Evolutionary conservation across 2,113 vertebrate species (phyloP), one percentile per base, ranked within the genome.

Genomic region (Machaerirhynchus nigripectus): DNA sequence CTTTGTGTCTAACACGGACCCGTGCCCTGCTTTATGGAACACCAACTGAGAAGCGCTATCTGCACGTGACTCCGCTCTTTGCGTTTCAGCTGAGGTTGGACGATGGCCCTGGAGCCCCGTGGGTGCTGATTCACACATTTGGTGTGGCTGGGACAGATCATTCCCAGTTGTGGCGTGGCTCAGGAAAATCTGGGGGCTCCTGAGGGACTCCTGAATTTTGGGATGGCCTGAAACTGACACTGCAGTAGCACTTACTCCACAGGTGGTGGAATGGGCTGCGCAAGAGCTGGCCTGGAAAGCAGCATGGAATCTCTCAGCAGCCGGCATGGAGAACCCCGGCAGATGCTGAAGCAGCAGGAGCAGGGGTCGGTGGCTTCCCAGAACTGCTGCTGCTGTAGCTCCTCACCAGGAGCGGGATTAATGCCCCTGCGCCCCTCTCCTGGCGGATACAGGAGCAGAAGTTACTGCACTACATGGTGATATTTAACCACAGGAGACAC

Each of bases 291-390:
- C 24, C 13, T 9, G 65, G 59, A 8, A 35, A 44, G 11, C 8
- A 20, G 42, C 13, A 15, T 0, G 1, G 7, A 19, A 22, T 46
- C 8, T n/a, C 37, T 21, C 6, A 0, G 42, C 10, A 13, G 37
- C 19, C 47, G 27, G 61, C 6, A 14, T 42, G 22, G 44, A 87
- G 30, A 44, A 1, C 18, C 11, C 28, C 1, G 55, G 64, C 2
- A 39, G 64, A 2, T 7, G 33, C 13, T 13, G 53, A 2, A 23
- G 22, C 63, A 37, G 44, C 31, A 16, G 33, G 53, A 37, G 31
- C 37, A 10, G 14, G 13, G 11, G 7, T 8, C 3, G 28, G 19
- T 2, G 19, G 3, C 2, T 9, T 7, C 39, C 23, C 47, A 5
- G 47, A 2, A 4, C 1, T 15, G 35, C 52, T 50, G 35, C 50